A percentile compares a stretch with the other conserved stretches of the same genome.
phyloP scores from a whole-genome alignment of 2,797 vertebrate species.

The Sebastolobus altivelis region DNA sequence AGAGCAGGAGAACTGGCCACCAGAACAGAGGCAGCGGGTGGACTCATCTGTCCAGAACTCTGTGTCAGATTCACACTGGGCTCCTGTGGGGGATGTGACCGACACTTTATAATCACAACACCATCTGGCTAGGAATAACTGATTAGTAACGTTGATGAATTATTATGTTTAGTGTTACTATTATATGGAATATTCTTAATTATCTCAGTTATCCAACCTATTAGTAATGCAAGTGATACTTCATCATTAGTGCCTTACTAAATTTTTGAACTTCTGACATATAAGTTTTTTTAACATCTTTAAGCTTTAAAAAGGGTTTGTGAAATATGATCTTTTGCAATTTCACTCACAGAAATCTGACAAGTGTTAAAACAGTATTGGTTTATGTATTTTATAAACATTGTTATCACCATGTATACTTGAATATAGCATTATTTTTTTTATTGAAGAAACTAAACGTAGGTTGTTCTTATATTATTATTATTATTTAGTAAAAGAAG shows the following conservation, averaged over 20 bases:
- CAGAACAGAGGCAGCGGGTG: conserved; percentile 82
- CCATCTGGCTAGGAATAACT: conserved; percentile 4
- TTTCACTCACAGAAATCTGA: neutral
- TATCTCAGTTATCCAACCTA: neutral
- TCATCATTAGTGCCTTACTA: neutral
- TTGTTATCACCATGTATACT: neutral
- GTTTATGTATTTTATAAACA: neutral
- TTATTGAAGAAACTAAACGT: neutral
- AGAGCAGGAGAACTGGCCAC: conserved; percentile 77
- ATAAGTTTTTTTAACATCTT: neutral
- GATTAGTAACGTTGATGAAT: neutral
- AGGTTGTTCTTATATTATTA: neutral
- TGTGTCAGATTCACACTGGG: conserved; percentile 82
- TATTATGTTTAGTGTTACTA: conserved; percentile 1
- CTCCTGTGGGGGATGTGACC: conserved; percentile 61
- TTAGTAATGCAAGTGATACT: neutral
- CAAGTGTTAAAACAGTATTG: neutral
- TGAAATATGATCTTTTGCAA: neutral
- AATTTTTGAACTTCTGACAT: neutral
- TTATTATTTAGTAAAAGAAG: neutral
- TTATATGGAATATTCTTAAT: neutral
- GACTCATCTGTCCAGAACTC: conserved; percentile 86
- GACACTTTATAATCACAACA: conserved; percentile 27
- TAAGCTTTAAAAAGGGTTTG: neutral
- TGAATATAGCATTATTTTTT: neutral